A percentile compares a stretch with the other conserved stretches of the same genome.
phyloP scores from a whole-genome alignment of 92 coral and sea anemone species.

The Galaxea fascicularis region DNA sequence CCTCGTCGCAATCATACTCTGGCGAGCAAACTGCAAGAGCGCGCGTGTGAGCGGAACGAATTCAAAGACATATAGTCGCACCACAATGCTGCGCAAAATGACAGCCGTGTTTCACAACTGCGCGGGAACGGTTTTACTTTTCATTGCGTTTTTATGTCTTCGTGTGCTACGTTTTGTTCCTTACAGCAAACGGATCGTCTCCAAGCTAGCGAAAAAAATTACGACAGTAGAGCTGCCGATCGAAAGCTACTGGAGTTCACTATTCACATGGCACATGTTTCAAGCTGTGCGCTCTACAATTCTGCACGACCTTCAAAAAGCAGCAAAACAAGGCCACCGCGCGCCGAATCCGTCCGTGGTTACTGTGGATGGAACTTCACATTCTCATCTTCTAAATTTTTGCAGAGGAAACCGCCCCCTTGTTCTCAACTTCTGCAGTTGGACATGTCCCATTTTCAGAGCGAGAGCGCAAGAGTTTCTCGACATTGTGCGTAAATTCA shows the following conservation, averaged over 20 bases:
- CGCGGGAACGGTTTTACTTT: slow-evolving; percentile 34
- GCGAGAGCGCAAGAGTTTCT: slow-evolving; percentile 86
- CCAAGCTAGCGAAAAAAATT: slow-evolving; percentile 33
- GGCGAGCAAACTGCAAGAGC: neutral
- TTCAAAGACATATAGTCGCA: neutral
- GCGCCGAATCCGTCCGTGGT: slow-evolving; percentile 83
- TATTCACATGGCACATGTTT: slow-evolving; percentile 85
- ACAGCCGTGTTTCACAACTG: slow-evolving; percentile 14
- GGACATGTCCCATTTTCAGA: slow-evolving; percentile 97
- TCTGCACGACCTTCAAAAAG: slow-evolving; percentile 67
- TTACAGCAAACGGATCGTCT: slow-evolving; percentile 40
- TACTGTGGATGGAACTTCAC: slow-evolving; percentile 73
- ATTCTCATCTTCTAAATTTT: slow-evolving; percentile 72
- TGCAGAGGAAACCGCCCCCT: slow-evolving; percentile 87
- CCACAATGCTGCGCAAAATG: slow-evolving; percentile 32
- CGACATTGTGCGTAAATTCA: slow-evolving; percentile 73
- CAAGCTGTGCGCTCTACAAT: slow-evolving; percentile 59
- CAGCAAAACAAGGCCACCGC: slow-evolving; percentile 66
- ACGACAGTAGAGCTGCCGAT: slow-evolving; percentile 61
- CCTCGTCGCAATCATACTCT: neutral
- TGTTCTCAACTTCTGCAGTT: slow-evolving; percentile 93
- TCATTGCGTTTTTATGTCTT: slow-evolving; percentile 39
- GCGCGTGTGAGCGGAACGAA: neutral
- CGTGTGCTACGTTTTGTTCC: slow-evolving; percentile 46
- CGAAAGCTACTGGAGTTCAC: slow-evolving; percentile 78